These are phyloP conservation scores for Otus sunia DNA, from an alignment of 2,113 vertebrate genomes.

Conservation along the genomic window DNA sequence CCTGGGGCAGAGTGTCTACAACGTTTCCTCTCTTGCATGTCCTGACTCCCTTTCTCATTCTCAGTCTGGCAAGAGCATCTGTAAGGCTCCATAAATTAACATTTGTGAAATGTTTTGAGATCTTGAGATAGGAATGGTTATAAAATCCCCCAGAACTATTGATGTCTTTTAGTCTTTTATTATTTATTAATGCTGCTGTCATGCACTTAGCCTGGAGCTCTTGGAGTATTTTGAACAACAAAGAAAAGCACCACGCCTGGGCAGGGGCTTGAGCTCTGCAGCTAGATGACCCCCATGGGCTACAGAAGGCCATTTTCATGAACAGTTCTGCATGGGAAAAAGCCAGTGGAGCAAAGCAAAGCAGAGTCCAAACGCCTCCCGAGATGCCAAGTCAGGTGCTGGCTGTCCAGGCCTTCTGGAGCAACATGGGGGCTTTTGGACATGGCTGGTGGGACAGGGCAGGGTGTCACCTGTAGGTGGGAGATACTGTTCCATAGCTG, in stretches of 20 bases:
- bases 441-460: not conserved
- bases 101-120: not conserved
- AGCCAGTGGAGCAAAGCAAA: not conserved
- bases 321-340: not conserved
- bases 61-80: not conserved
- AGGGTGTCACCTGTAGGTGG: not conserved
- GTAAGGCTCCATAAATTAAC: not conserved
- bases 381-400: not conserved
- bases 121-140: not conserved
- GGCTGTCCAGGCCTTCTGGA: not conserved
- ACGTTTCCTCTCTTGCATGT: not conserved
- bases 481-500: not conserved
- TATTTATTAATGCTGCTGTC: not conserved
- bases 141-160: slow-evolving; percentile 3
- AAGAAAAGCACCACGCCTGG: not conserved
- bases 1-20: rapidly evolving
- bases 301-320: not conserved
- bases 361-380: not conserved
- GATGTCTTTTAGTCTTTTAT: not conserved
- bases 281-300: not conserved
- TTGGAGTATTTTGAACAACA: not conserved
- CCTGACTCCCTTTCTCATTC: not conserved
- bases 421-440: not conserved
- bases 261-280: not conserved
- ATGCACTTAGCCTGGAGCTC: not conserved